phyloP scores from a whole-genome alignment of 2,888 invertebrate genomes.

The Laothoe populi region DNA sequence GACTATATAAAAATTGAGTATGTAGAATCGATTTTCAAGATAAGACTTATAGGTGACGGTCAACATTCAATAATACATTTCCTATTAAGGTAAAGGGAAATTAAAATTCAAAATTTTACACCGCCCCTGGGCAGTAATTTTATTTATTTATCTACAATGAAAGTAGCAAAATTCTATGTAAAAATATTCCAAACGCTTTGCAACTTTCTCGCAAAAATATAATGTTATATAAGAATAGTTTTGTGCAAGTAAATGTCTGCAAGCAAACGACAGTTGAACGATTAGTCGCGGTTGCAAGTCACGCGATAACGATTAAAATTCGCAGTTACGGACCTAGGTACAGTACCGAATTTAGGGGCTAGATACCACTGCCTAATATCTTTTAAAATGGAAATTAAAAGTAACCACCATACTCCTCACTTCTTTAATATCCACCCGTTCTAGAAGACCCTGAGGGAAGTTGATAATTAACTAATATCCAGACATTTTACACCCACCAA shows the following conservation, averaged over 20 bases:
- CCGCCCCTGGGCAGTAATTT: background rate
- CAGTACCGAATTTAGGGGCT: constrained; percentile 9
- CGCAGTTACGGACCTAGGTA: constrained; percentile 8
- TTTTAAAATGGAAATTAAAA: too few relatives aligned
- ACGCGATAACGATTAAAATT: constrained; percentile 25
- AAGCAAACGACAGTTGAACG: constrained; percentile 23
- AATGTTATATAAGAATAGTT: constrained; percentile 22
- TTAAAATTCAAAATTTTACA: too few relatives aligned
- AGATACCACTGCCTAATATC: background rate
- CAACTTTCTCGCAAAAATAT: constrained; percentile 16
- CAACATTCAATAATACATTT: too few relatives aligned
- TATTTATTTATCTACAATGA: background rate
- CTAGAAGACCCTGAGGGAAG: too few relatives aligned
- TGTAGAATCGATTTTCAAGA: too few relatives aligned
- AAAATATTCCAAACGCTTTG: background rate
- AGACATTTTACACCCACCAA: too few relatives aligned
- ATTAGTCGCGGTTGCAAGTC: constrained; percentile 25
- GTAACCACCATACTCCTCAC: too few relatives aligned
- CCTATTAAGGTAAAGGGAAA: too few relatives aligned
- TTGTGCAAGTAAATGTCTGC: constrained; percentile 22
- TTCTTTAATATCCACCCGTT: too few relatives aligned
- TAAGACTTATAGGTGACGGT: too few relatives aligned
- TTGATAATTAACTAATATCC: too few relatives aligned
- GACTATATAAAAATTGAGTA: too few relatives aligned
- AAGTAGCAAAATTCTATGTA: background rate